These are phyloP conservation scores for Blomia tropicalis DNA, from an alignment of 2,888 invertebrate genomes.

Conservation along the genomic window DNA sequence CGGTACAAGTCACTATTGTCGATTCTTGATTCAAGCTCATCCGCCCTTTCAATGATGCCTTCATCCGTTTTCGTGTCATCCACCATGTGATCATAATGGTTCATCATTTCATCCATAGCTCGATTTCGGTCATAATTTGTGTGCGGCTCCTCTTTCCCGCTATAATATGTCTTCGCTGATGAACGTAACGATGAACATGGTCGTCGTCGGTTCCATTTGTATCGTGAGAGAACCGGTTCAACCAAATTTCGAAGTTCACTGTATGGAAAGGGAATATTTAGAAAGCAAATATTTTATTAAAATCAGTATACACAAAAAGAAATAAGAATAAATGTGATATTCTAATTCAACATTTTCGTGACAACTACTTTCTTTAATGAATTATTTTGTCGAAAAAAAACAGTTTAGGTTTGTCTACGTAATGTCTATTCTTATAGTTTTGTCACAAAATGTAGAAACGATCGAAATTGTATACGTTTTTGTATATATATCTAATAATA, in stretches of 20 bases:
- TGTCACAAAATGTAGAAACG: too few relatives aligned
- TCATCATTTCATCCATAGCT: neutral
- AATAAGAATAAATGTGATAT: neutral
- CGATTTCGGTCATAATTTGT: neutral
- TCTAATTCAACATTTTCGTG: too few relatives aligned
- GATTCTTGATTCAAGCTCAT: neutral
- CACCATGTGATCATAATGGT: neutral
- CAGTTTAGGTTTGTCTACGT: too few relatives aligned
- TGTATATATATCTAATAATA: too few relatives aligned
- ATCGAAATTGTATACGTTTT: too few relatives aligned
- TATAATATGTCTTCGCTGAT: neutral
- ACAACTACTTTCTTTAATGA: too few relatives aligned
- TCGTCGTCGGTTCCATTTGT: neutral
- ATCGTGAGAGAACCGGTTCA: neutral
- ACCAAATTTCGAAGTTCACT: slow-evolving; percentile 9
- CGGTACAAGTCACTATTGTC: slow-evolving; percentile 3
- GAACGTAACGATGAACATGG: slow-evolving; percentile 4
- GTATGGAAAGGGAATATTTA: neutral
- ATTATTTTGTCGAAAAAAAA: too few relatives aligned
- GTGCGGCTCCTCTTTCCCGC: neutral
- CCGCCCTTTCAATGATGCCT: too few relatives aligned
- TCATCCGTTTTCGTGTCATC: neutral
- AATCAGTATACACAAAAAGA: neutral
- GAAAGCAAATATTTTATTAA: neutral
- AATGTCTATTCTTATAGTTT: too few relatives aligned